These are phyloP conservation scores for Drosophila mercatorum DNA, from an alignment of 2,888 invertebrate genomes.

Conservation along the genomic window DNA sequence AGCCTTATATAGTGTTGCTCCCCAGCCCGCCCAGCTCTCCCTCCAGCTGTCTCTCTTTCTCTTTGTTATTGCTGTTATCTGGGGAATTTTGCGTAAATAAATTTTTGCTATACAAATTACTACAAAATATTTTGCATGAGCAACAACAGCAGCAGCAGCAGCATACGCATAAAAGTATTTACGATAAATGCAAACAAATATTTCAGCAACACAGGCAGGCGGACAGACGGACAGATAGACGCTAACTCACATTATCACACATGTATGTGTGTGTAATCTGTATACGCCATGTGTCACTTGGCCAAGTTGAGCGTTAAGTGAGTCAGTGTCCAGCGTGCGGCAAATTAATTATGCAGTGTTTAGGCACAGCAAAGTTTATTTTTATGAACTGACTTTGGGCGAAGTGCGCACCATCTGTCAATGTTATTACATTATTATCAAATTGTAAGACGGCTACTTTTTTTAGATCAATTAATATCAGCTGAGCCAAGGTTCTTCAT, in stretches of 20 bases:
- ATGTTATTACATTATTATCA: background rate
- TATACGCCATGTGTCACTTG: conserved; percentile 56
- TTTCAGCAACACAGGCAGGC: conserved; percentile 3
- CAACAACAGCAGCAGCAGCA: conserved; percentile 7
- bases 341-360: conserved; percentile 38
- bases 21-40: background rate
- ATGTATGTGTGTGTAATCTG: conserved; percentile 2
- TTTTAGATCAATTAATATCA: conserved; percentile 22
- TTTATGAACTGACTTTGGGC: conserved; percentile 28
- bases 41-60: too few species aligned
- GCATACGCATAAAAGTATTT: conserved; percentile 67
- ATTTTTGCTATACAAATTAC: conserved; percentile 70
- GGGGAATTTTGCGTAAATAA: conserved; percentile 69
- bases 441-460: background rate
- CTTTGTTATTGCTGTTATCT: conserved; percentile 31
- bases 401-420: background rate
- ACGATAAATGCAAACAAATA: conserved; percentile 67
- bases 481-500: conserved; percentile 4
- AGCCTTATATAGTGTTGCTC: background rate
- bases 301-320: conserved; percentile 46
- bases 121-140: conserved; percentile 75
- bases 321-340: conserved; percentile 28
- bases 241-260: background rate
- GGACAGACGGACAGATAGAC: background rate
- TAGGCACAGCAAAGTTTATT: conserved; percentile 19